A percentile compares a stretch with the other conserved stretches of the same genome.
These are phyloP conservation scores for Charanyca ferruginea DNA, from an alignment of 2,888 invertebrate genomes.

Conservation along the genomic window DNA sequence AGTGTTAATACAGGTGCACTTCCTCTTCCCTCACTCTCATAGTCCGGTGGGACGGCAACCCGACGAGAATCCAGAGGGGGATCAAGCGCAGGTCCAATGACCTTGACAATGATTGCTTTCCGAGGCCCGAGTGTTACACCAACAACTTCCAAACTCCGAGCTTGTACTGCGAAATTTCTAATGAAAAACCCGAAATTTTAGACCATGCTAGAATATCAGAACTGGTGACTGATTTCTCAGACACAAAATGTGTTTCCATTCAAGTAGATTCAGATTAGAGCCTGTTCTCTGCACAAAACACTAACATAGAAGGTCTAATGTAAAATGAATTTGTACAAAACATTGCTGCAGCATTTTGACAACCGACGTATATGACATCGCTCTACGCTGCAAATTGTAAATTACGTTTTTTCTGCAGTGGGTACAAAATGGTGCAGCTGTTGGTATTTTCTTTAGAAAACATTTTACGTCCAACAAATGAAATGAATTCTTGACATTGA, in stretches of 20 bases:
- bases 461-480: constrained; percentile 29
- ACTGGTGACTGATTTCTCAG: too few species aligned
- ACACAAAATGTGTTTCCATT: not conserved
- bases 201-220: too few species aligned
- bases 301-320: constrained; percentile 36
- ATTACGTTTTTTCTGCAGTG: constrained; percentile 33
- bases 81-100: too few species aligned
- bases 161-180: too few species aligned
- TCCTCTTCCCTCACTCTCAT: too few species aligned
- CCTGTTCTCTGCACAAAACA: constrained; percentile 5
- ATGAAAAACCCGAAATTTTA: too few species aligned
- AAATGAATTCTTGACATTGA: constrained; percentile 46
- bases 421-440: constrained; percentile 36
- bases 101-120: too few species aligned
- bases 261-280: not conserved
- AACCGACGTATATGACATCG: constrained; percentile 30
- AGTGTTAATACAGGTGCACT: too few species aligned
- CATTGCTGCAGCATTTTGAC: constrained; percentile 31
- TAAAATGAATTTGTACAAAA: constrained; percentile 37
- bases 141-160: too few species aligned
- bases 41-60: too few species aligned
- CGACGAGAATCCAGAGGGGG: too few species aligned
- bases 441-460: constrained; percentile 30
- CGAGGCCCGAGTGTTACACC: too few species aligned
- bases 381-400: constrained; percentile 23